Percentiles rank a stretch among this genome's conserved stretches.
Evolutionary conservation across 2,888 invertebrate genomes (phyloP).

Genomic region (Melieria crassipennis): DNA sequence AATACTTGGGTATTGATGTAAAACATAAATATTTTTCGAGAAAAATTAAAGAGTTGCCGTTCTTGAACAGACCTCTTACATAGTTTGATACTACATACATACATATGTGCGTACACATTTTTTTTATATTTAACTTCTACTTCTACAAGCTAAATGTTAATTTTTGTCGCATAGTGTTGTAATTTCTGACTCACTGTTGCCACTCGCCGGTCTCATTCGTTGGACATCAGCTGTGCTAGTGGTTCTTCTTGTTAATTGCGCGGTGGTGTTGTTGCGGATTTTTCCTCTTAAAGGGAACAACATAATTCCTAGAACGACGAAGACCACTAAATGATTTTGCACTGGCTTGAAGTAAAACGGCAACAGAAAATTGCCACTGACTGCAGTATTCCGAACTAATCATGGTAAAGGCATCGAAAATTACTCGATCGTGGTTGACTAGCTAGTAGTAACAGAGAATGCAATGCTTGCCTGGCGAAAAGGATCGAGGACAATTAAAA

Average conservation of each 20-base stretch:
- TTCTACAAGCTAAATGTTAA: not conserved
- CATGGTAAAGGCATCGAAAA: constrained; percentile 58
- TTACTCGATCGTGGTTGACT: constrained; percentile 57
- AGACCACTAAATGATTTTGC: constrained; percentile 19
- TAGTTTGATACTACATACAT: too few relatives aligned
- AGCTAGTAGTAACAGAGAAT: constrained; percentile 23
- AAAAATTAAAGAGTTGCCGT: too few relatives aligned
- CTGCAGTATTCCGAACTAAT: constrained; percentile 48
- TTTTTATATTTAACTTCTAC: constrained; percentile 18
- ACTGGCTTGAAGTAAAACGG: constrained; percentile 12
- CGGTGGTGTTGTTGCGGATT: constrained; percentile 44
- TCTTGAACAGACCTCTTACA: too few relatives aligned
- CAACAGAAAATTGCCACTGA: constrained; percentile 31
- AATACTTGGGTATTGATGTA: too few relatives aligned
- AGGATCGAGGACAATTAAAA: constrained; percentile 63
- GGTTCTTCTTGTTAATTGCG: constrained; percentile 26
- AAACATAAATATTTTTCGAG: too few relatives aligned
- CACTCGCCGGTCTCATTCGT: not conserved
- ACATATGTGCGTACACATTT: not conserved
- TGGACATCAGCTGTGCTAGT: not conserved
- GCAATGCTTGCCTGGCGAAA: constrained; percentile 41
- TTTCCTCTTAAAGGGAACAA: constrained; percentile 65
- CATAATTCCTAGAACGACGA: constrained; percentile 64
- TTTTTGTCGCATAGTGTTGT: too few relatives aligned
- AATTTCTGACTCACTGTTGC: too few relatives aligned